Conservation (phyloP, 2,113 vertebrate species). For the Platysteira castanea region DNA sequence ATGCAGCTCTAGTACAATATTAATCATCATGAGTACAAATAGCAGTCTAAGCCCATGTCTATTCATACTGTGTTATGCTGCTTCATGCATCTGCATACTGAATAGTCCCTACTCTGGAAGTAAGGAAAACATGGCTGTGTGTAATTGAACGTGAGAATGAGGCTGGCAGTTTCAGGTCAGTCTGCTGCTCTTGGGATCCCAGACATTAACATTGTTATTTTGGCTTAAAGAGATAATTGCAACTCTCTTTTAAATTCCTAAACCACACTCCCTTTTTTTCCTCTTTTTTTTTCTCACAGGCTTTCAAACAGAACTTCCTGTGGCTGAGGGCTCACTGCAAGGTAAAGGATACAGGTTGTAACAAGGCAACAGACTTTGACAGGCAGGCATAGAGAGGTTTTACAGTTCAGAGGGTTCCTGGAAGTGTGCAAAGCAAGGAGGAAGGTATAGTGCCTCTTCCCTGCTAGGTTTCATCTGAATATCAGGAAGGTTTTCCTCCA, state of each 20-base stretch:
- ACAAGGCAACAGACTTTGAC: neutral
- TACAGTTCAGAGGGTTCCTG: neutral
- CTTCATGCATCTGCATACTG: constrained; percentile 47
- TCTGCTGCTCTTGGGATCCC: neutral
- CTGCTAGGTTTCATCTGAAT: neutral
- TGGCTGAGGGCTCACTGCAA: neutral
- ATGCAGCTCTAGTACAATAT: constrained; percentile 34
- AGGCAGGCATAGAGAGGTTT: neutral
- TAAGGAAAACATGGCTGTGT: constrained; percentile 9
- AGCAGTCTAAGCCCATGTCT: constrained; percentile 15
- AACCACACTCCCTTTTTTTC: neutral
- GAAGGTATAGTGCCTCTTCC: neutral
- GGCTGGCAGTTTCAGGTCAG: constrained; percentile 27
- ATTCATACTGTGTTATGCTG: constrained; percentile 22
- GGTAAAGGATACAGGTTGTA: neutral
- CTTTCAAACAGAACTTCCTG: neutral
- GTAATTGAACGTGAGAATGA: neutral
- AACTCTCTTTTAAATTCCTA: constrained; percentile 1
- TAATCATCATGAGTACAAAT: constrained; percentile 53
- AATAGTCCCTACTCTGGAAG: constrained; percentile 17
- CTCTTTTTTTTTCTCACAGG: neutral
- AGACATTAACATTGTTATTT: constrained; percentile 27
- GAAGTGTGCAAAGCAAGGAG: neutral
- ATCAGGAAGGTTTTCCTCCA: neutral
- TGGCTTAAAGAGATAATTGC: constrained; percentile 20